phyloP scores from a whole-genome alignment of 2,888 invertebrate genomes.

The Pardosa pseudoannulata region DNA sequence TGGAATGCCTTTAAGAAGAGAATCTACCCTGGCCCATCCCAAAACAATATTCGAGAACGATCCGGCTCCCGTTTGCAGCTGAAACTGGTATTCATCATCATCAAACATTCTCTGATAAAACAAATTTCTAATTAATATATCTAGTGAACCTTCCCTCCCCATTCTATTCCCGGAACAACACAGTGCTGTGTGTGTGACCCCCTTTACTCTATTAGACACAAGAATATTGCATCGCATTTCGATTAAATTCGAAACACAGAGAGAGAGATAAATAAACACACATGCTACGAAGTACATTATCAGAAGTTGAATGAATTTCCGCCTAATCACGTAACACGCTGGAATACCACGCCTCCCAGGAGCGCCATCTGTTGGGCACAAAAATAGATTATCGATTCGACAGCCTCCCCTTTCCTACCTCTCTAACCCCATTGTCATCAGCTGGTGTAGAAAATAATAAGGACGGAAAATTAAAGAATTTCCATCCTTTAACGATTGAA shows the following conservation, averaged over 20 bases:
- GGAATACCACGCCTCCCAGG: not conserved
- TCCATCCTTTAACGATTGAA: not conserved
- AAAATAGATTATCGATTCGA: constrained; percentile 20
- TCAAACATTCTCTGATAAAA: no score
- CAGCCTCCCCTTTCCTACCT: no score
- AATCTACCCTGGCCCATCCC: no score
- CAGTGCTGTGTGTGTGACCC: no score
- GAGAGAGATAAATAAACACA: not conserved
- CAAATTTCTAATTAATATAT: not conserved
- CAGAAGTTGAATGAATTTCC: constrained; percentile 3
- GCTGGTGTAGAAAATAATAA: not conserved
- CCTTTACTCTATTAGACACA: not conserved
- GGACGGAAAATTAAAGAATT: not conserved
- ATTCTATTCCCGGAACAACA: no score
- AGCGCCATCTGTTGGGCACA: constrained; percentile 17
- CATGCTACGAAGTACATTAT: not conserved
- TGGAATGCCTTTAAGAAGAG: no score
- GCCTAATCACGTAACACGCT: constrained; percentile 1
- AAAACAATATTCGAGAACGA: no score
- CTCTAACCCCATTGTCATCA: not conserved
- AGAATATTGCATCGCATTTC: not conserved
- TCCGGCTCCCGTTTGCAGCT: no score
- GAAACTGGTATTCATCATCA: no score
- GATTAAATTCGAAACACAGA: not conserved
- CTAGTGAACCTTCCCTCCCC: not conserved